Percentiles rank a stretch among this genome's conserved stretches.
Conservation (phyloP, 2,888 invertebrate genomes). For the Sphaerophoria taeniata region DNA sequence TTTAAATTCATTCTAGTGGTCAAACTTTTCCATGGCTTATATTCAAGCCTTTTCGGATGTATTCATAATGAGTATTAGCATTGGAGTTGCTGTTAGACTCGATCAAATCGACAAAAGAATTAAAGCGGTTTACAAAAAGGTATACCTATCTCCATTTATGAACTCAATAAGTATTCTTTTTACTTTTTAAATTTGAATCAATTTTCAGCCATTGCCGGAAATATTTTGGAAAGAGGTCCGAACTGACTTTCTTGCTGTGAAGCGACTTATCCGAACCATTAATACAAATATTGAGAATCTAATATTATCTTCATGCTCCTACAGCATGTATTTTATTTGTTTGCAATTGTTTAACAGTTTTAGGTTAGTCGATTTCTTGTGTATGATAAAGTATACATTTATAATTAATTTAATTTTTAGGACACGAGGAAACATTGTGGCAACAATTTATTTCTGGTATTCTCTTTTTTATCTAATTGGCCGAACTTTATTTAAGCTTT, state of each 20-base stretch:
- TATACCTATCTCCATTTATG: conserved; percentile 63
- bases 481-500: conserved; percentile 84
- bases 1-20: conserved; percentile 76
- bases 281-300: conserved; percentile 86
- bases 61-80: conserved; percentile 87
- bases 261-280: conserved; percentile 85
- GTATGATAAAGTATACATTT: neutral
- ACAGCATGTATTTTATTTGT: conserved; percentile 90
- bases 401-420: conserved; percentile 40
- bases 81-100: conserved; percentile 87
- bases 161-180: neutral
- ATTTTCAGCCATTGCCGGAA: conserved; percentile 77
- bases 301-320: conserved; percentile 87
- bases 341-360: conserved; percentile 87
- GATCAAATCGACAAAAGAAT: conserved; percentile 85
- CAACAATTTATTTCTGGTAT: conserved; percentile 84
- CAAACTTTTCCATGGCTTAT: conserved; percentile 84
- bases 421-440: conserved; percentile 80
- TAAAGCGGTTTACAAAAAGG: conserved; percentile 83
- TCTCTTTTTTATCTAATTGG: conserved; percentile 84
- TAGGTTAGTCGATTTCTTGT: conserved; percentile 76
- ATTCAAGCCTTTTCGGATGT: conserved; percentile 89
- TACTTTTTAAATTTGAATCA: neutral
- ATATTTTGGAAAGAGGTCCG: conserved; percentile 87
- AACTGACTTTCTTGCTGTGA: conserved; percentile 87